phyloP scores from a whole-genome alignment of 1,140 invertebrate species.

The Ips typographus region DNA sequence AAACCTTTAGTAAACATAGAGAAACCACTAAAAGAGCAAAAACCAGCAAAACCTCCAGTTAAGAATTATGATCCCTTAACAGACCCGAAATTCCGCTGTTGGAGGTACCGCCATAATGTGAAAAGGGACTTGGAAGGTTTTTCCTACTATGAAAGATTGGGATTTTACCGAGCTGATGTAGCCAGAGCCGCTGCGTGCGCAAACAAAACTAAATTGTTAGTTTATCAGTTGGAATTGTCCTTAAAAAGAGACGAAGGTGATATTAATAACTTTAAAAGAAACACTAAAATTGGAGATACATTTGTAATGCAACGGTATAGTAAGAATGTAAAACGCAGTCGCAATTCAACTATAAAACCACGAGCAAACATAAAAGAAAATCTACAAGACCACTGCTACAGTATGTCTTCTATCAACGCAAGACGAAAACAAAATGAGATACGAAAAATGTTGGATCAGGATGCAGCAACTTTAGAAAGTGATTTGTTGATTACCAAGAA shows the following conservation, averaged over 20 bases:
- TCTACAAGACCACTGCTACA: too few species aligned
- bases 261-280: not conserved
- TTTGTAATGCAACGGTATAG: too few species aligned
- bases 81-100: constrained; percentile 26
- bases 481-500: too few species aligned
- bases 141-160: constrained; percentile 15
- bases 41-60: not conserved
- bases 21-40: too few species aligned
- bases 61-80: constrained; percentile 10
- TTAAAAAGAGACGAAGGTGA: not conserved
- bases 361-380: too few species aligned
- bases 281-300: too few species aligned
- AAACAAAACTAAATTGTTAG: not conserved
- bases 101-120: constrained; percentile 6
- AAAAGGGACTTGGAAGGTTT: constrained; percentile 31
- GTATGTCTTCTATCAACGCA: too few species aligned
- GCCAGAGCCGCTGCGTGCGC: constrained; percentile 4
- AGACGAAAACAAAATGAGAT: too few species aligned
- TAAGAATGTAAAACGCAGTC: too few species aligned
- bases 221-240: not conserved
- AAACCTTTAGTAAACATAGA: not conserved
- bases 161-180: constrained; percentile 29
- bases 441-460: too few species aligned
- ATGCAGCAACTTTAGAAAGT: too few species aligned
- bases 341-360: too few species aligned